A percentile compares a stretch with the other conserved stretches of the same genome.
These are phyloP conservation scores for Sitophilus oryzae DNA, from an alignment of 1,140 invertebrate species.

Conservation along the genomic window DNA sequence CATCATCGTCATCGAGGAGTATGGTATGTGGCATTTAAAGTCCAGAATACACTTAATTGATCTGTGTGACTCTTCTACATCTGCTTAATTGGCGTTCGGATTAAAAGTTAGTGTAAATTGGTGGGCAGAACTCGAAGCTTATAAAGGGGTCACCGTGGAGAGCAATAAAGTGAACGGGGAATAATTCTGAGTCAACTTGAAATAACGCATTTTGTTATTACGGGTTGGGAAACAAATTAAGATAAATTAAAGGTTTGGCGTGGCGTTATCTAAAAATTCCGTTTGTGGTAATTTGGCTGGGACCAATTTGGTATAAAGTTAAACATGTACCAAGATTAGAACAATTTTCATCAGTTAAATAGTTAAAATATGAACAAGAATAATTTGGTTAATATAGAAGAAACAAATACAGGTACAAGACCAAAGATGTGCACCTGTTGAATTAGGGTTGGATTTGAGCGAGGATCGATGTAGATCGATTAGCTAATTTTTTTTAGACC, in stretches of 20 bases:
- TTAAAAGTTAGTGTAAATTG: slow-evolving; percentile 29
- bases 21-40: slow-evolving; percentile 27
- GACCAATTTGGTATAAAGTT: no score
- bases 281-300: no score
- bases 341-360: no score
- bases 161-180: slow-evolving; percentile 24
- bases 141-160: slow-evolving; percentile 25
- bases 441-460: no score
- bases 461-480: no score
- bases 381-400: no score
- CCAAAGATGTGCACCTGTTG: no score
- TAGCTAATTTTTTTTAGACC: no score
- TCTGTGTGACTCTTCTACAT: slow-evolving; percentile 30
- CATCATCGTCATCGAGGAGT: slow-evolving; percentile 25
- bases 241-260: neutral
- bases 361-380: no score
- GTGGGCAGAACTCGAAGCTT: slow-evolving; percentile 17
- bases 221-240: neutral
- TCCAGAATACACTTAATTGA: slow-evolving; percentile 29
- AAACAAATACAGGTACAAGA: no score
- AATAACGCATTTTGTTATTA: slow-evolving; percentile 16
- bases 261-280: no score
- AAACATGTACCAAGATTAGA: no score
- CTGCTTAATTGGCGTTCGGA: slow-evolving; percentile 31
- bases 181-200: slow-evolving; percentile 25